Evolutionary conservation across 2,113 vertebrate species (phyloP), one percentile per base, ranked within the genome.

Genomic region (Eonycteris spelaea): DNA sequence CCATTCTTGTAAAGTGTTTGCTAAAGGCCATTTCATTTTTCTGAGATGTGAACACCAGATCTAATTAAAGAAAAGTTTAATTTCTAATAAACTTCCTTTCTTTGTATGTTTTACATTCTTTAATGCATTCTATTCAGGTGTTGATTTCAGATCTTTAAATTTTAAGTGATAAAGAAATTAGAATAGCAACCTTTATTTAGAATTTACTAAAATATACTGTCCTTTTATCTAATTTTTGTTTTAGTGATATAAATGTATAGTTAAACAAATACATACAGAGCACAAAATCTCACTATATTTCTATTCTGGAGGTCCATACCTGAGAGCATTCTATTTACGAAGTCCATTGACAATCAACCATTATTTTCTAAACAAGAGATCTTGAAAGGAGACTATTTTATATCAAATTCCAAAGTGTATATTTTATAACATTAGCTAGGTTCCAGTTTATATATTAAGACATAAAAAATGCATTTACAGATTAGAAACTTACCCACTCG

Each of bases 11-110:
- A 91, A 97, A 96, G 45, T 91, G 40, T 91, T 95, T 97, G 97
- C 93, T 97, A 94, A 98, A 95, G 93, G 82, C 90, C 88, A 94
- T 96, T 96, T 89, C 77, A 97, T 97, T 98, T 97, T 86, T 30
- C 82, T 96, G 89, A 97, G 82, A 96, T 96, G 78, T 97, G 65
- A 95, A 95, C 86, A 95, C 40, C 18, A 96, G 57, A 79, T 85
- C 59, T 96, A 95, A 97, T 96, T 97, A 95, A 95, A 95, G 51
- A 77, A 38, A 83, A 40, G 38, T 79, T 95, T 97, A 94, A 92
- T 97, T 95, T 96, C 82, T 92, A 95, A 92, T 85, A 97, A 96
- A 89, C 53, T n/a, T 93, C 14, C 12, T 71, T 94, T 80, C 45
- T 92, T 55, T 79, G 15, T 38, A 48, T 84, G 35, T 77, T 92